Percentiles rank a stretch among this genome's conserved stretches.
Conservation (phyloP, 2,113 vertebrate species). For the Echinops telfairi region DNA sequence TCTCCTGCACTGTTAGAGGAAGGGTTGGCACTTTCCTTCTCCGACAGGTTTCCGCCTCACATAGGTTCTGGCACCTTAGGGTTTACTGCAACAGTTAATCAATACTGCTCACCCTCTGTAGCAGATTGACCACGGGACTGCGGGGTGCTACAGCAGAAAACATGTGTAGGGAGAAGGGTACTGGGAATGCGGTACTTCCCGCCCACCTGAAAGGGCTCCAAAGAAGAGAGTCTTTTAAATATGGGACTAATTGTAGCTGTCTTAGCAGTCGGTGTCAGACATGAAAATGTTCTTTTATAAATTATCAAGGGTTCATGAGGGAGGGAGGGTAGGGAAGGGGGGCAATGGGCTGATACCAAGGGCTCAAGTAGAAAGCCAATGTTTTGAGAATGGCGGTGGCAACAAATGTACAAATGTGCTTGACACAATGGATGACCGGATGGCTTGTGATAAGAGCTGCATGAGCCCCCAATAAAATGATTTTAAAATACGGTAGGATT, state of each 20-base stretch:
- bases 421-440: too few relatives aligned
- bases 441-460: too few relatives aligned
- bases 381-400: too few relatives aligned
- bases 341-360: too few relatives aligned
- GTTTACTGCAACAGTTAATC: not conserved
- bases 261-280: too few relatives aligned
- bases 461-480: too few relatives aligned
- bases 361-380: too few relatives aligned
- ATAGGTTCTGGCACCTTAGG: not conserved
- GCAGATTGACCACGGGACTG: not conserved
- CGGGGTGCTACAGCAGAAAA: not conserved
- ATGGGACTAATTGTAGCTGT: not conserved
- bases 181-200: not conserved
- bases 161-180: not conserved
- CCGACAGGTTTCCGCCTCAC: not conserved
- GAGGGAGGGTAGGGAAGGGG: too few relatives aligned
- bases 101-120: not conserved
- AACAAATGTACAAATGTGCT: too few relatives aligned
- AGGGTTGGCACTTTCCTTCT: not conserved
- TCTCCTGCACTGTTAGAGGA: not conserved
- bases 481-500: not conserved
- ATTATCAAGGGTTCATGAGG: too few relatives aligned
- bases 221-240: not conserved
- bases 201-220: not conserved
- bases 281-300: too few relatives aligned